These are phyloP conservation scores for Babyrousa celebensis DNA, from an alignment of 2,797 vertebrate species.

Conservation along the genomic window DNA sequence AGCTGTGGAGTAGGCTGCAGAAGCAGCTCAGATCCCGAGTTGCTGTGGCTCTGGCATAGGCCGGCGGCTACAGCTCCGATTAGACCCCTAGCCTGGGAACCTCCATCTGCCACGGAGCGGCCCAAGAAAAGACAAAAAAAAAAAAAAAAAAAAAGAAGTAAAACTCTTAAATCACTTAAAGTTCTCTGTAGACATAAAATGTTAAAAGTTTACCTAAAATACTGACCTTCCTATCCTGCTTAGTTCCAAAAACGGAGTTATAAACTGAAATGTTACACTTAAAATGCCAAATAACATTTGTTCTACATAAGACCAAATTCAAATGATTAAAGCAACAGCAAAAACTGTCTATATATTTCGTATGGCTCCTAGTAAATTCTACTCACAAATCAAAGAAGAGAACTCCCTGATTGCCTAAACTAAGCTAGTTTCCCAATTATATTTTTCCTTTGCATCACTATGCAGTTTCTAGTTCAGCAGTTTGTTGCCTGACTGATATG, in stretches of 20 bases:
- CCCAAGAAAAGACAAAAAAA: too few relatives aligned
- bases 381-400: not conserved
- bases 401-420: not conserved
- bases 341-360: not conserved
- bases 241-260: conserved; percentile 16
- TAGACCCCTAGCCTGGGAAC: too few relatives aligned
- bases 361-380: conserved; percentile 20
- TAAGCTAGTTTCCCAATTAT: not conserved
- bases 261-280: conserved; percentile 22
- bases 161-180: not conserved
- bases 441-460: not conserved
- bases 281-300: conserved; percentile 6
- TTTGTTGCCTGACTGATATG: not conserved
- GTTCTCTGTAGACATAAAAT: not conserved
- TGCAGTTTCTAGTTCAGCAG: not conserved
- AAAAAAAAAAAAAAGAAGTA: not conserved
- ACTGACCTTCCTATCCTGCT: not conserved
- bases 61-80: too few relatives aligned
- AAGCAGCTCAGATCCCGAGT: too few relatives aligned
- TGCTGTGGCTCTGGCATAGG: too few relatives aligned
- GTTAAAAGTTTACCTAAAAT: not conserved
- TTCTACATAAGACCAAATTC: not conserved
- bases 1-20: too few relatives aligned
- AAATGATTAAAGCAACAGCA: not conserved
- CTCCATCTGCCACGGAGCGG: too few relatives aligned